Evolutionary conservation across 2,888 invertebrate genomes (phyloP), one percentile per base, ranked within the genome.

Genomic region (Empis stercorea): DNA sequence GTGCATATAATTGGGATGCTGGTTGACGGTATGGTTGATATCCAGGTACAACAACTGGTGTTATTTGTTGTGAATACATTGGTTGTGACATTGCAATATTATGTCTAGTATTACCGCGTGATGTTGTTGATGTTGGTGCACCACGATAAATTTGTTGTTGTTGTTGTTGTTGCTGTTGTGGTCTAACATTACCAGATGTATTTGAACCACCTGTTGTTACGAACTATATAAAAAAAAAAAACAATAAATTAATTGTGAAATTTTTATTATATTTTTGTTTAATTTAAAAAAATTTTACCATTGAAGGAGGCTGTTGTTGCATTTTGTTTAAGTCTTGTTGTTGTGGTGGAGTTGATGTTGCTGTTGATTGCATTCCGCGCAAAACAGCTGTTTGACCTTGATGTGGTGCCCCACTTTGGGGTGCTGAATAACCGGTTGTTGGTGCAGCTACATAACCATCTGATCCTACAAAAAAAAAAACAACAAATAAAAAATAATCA

Each of bases 381-480:
- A 59, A 43, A 47, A 59, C 54, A 41, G 62, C 52, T 27, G 64
- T 53, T 42, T 63, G 61, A 50, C 68, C 60, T 54, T 66, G 57
- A 50, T 54, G 56, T 49, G 54, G 57, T 47, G 52, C 55, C 44
- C 60, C 61, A 59, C 58, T 58, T 54, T 60, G 58, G 58, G 63
- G 58, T 60, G 59, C 56, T 55, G 59, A 52, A 52, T 55, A 57
- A 56, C 60, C 63, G 60, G 56, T 54, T 55, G 57, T 52, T 50
- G 60, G 54, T 62, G 70, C 66, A 59, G 65, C 69, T 70, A 73
- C 66, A 61, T 63, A 64, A 65, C 59, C 65, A 61, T 63, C 59
- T 58, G 61, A 57, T 53, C 56, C 59, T 62, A 51, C 27, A 44
- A 52, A 32, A 44, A 46, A 49, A 50, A 30, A 43, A 15, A 48